Evolutionary conservation across 2,888 invertebrate genomes (phyloP).

Genomic region (Macropis europaea): DNA sequence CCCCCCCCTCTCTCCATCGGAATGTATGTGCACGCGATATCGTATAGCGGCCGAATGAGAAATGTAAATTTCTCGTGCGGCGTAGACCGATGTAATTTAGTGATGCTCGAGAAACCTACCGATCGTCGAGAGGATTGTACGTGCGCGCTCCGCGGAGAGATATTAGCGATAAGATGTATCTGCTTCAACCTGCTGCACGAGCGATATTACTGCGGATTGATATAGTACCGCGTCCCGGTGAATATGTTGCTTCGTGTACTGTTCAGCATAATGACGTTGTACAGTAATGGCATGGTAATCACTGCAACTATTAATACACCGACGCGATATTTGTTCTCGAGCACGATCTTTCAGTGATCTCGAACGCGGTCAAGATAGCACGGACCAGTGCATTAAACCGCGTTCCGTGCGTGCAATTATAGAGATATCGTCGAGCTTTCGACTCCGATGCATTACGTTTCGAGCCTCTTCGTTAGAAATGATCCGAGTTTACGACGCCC

Average conservation of each 20-base stretch:
- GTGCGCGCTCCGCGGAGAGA: slow-evolving; percentile 53
- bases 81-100: slow-evolving; percentile 54
- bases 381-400: slow-evolving; percentile 1
- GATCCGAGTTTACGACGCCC: too few species aligned
- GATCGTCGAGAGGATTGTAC: slow-evolving; percentile 53
- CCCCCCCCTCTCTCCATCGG: neutral
- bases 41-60: slow-evolving; percentile 27
- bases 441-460: too few species aligned
- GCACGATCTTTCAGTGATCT: slow-evolving; percentile 54
- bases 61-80: slow-evolving; percentile 45
- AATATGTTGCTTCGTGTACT: slow-evolving; percentile 64
- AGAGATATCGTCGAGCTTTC: slow-evolving; percentile 8
- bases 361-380: slow-evolving; percentile 22
- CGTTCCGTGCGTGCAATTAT: slow-evolving; percentile 22
- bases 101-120: slow-evolving; percentile 58
- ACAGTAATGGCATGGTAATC: slow-evolving; percentile 64
- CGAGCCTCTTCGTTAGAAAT: too few species aligned
- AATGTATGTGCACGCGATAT: slow-evolving; percentile 21
- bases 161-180: slow-evolving; percentile 65
- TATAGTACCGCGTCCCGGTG: slow-evolving; percentile 58
- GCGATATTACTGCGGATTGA: slow-evolving; percentile 62
- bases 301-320: slow-evolving; percentile 61
- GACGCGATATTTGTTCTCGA: slow-evolving; percentile 60
- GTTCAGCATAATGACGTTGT: slow-evolving; percentile 64
- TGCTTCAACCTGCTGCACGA: slow-evolving; percentile 62